Conservation (phyloP, 2,797 vertebrate genomes). For the Sebastiscus albofasciatus region DNA sequence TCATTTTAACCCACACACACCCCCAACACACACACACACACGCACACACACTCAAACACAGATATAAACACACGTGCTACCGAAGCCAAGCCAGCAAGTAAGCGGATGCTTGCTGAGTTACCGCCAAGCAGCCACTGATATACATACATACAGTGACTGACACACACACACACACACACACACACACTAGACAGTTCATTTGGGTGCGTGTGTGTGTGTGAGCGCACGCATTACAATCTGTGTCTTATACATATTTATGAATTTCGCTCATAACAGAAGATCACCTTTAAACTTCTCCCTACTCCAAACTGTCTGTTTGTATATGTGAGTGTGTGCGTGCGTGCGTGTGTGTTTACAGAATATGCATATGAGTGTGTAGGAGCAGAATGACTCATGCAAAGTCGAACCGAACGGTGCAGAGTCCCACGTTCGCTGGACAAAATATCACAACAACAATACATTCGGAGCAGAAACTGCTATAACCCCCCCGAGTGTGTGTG, state of each 20-base stretch:
- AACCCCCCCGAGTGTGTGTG: conserved; percentile 6
- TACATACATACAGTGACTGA: conserved; percentile 11
- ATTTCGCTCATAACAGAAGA: conserved; percentile 58
- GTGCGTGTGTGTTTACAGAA: conserved; percentile 55
- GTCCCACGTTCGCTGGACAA: conserved; percentile 56
- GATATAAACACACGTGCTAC: conserved; percentile 18
- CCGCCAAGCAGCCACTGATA: conserved; percentile 27
- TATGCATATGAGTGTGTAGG: conserved; percentile 71
- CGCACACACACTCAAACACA: conserved; percentile 15
- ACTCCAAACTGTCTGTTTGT: conserved; percentile 59
- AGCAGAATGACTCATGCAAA: conserved; percentile 71
- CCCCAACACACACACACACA: conserved; percentile 9
- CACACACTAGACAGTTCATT: conserved; percentile 10
- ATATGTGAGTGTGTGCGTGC: background rate
- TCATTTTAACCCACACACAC: conserved; percentile 73
- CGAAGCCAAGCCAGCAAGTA: conserved; percentile 66
- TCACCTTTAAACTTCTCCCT: conserved; percentile 65
- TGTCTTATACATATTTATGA: conserved; percentile 70
- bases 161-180: conserved; percentile 3
- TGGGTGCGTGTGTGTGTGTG: conserved; percentile 5
- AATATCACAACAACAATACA: conserved; percentile 56
- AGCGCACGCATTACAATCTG: conserved; percentile 20
- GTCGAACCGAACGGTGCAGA: conserved; percentile 43
- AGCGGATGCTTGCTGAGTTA: conserved; percentile 81
- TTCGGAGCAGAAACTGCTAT: conserved; percentile 15